Percentiles rank a stretch among this genome's conserved stretches.
These are phyloP conservation scores for Haemorhous mexicanus DNA, from an alignment of 2,113 vertebrate species.

Conservation along the genomic window DNA sequence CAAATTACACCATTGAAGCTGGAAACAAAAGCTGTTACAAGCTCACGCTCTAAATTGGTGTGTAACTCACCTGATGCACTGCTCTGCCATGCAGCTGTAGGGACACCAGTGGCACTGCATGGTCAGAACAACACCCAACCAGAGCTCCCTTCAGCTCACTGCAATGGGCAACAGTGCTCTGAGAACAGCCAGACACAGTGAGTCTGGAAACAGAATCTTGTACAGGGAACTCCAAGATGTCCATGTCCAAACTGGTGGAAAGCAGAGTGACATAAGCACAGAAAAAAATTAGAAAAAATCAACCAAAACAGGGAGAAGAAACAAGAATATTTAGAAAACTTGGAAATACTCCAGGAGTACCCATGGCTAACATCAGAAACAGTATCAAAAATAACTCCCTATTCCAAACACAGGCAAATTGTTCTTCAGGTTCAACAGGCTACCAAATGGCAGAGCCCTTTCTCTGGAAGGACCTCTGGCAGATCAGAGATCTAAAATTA, in stretches of 20 bases:
- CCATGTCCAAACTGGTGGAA: background rate
- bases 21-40: background rate
- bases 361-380: background rate
- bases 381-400: background rate
- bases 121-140: rapidly evolving
- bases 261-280: background rate
- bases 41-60: background rate
- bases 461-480: background rate
- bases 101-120: background rate
- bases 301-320: background rate
- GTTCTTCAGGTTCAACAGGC: background rate
- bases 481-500: background rate
- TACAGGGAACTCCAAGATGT: rapidly evolving
- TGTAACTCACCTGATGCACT: background rate
- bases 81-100: background rate
- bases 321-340: background rate
- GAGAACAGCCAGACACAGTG: background rate
- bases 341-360: background rate
- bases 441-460: background rate
- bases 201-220: background rate
- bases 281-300: background rate
- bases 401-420: background rate
- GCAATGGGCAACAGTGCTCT: rapidly evolving
- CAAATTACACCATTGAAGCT: background rate
- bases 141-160: background rate